These are phyloP conservation scores for Ormyrus nitidulus DNA, from an alignment of 2,888 invertebrate species.

Conservation along the genomic window DNA sequence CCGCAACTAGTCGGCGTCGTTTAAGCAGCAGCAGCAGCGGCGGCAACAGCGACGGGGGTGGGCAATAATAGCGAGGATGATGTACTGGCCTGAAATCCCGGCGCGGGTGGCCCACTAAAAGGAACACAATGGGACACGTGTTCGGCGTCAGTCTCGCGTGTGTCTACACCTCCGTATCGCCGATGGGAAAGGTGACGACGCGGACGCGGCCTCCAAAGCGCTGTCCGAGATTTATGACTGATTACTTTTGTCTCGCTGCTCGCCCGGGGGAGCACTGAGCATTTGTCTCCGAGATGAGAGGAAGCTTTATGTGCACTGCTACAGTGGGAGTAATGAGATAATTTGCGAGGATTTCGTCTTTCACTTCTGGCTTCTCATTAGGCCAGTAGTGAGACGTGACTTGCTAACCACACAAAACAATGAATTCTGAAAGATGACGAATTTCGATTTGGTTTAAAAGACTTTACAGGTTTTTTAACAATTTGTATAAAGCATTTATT, in stretches of 20 bases:
- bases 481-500: too few species aligned
- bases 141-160: slow-evolving; percentile 62
- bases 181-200: slow-evolving; percentile 31
- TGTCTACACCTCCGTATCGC: slow-evolving; percentile 14
- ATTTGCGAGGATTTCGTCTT: neutral
- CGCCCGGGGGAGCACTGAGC: neutral
- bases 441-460: too few species aligned
- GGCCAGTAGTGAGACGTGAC: too few species aligned
- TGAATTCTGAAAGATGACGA: too few species aligned
- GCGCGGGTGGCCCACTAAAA: slow-evolving; percentile 46
- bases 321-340: slow-evolving; percentile 19
- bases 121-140: slow-evolving; percentile 68
- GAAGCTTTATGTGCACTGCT: neutral
- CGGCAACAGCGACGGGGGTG: slow-evolving; percentile 61
- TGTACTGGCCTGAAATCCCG: slow-evolving; percentile 57
- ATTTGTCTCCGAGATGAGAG: slow-evolving; percentile 39
- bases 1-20: neutral
- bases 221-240: slow-evolving; percentile 49
- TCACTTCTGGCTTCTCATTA: too few species aligned
- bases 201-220: slow-evolving; percentile 16
- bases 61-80: slow-evolving; percentile 68
- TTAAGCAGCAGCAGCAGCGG: slow-evolving; percentile 21
- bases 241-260: slow-evolving; percentile 46
- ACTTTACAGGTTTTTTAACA: too few species aligned
- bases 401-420: too few species aligned